phyloP scores from a whole-genome alignment of 2,113 vertebrate species.

The Columba janthina region DNA sequence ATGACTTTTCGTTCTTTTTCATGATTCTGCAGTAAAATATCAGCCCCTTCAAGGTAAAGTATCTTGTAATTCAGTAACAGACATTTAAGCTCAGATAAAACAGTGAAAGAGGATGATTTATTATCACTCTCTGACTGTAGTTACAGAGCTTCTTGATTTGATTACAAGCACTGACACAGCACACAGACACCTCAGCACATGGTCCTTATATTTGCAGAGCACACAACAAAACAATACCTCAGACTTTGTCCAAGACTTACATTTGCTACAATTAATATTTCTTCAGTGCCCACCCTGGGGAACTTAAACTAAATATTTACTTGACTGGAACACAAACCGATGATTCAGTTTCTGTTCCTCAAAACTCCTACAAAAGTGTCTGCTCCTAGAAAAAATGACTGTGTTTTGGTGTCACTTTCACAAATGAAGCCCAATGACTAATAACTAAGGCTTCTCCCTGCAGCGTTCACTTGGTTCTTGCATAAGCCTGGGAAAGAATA shows the following conservation, averaged over 20 bases:
- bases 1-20: neutral
- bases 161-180: neutral
- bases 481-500: neutral
- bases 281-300: neutral
- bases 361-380: neutral
- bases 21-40: neutral
- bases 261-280: neutral
- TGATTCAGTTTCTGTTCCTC: neutral
- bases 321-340: neutral
- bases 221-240: neutral
- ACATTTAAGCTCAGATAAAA: neutral
- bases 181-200: neutral
- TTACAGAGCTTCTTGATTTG: neutral
- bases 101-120: neutral
- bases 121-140: neutral
- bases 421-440: neutral
- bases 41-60: neutral
- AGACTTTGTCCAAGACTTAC: neutral
- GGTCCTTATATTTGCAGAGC: neutral
- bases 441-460: neutral
- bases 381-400: neutral
- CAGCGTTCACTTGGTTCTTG: neutral
- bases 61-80: neutral
- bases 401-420: slow-evolving; percentile 36
- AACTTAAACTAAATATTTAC: slow-evolving; percentile 11